Conservation (phyloP, 2,888 invertebrate genomes). For the Entomobrya proxima region DNA sequence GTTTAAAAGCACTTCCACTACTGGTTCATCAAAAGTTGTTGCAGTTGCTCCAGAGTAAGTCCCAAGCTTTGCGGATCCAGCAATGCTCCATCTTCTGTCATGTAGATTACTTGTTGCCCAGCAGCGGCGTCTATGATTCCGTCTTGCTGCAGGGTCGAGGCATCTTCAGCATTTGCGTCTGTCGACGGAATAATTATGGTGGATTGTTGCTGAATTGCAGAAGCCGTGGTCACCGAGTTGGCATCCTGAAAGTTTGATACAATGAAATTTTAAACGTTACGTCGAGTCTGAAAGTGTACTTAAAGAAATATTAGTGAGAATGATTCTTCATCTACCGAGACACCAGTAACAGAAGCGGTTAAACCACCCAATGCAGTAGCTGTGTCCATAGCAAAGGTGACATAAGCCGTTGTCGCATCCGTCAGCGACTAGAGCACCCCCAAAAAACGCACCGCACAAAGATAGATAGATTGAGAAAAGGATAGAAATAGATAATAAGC, state of each 20-base stretch:
- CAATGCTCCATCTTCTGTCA: conserved; percentile 61
- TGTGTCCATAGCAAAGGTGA: conserved; percentile 40
- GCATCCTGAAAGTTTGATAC: too few species aligned
- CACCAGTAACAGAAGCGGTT: conserved; percentile 40
- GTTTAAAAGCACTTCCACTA: too few species aligned
- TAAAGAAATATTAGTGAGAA: not conserved
- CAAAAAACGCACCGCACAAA: not conserved
- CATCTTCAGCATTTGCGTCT: too few species aligned
- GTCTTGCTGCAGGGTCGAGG: not conserved
- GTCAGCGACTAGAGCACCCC: conserved; percentile 14
- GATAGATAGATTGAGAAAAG: not conserved
- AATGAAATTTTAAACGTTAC: not conserved
- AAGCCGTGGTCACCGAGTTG: not conserved
- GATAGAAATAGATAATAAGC: not conserved
- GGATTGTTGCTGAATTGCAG: not conserved
- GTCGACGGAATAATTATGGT: conserved; percentile 21
- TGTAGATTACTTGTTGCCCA: conserved; percentile 48
- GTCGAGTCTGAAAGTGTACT: too few species aligned
- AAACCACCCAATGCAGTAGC: not conserved
- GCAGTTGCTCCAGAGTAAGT: conserved; percentile 50
- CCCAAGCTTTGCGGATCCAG: conserved; percentile 52
- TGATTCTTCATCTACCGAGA: not conserved
- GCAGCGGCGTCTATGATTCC: not conserved
- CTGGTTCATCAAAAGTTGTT: conserved; percentile 42
- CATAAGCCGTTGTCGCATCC: conserved; percentile 35